Conservation (phyloP, 2,888 invertebrate species). For the Lamellibrachia satsuma region DNA sequence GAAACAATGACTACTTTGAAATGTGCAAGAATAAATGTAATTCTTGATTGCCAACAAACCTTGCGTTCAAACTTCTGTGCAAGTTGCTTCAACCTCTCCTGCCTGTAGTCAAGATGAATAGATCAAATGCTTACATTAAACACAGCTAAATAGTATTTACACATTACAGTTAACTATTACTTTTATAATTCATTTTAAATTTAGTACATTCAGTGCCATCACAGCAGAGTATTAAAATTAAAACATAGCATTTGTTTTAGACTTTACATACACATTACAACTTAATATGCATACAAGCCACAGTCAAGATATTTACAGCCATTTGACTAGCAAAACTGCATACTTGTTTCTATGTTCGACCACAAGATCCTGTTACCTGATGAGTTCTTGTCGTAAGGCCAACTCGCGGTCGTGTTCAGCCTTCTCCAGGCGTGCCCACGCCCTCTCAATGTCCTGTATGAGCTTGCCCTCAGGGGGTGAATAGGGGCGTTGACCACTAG, state of each 20-base stretch:
- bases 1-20: background rate
- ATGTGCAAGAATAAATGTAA: background rate
- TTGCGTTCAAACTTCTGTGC: slow-evolving; percentile 96
- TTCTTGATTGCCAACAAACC: slow-evolving; percentile 43
- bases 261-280: background rate
- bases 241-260: background rate
- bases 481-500: slow-evolving; percentile 73
- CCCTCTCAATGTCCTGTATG: slow-evolving; percentile 93
- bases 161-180: background rate
- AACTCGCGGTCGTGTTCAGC: slow-evolving; percentile 94
- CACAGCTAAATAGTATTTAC: background rate
- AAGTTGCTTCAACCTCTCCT: slow-evolving; percentile 91
- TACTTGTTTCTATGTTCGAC: background rate
- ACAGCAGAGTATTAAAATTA: background rate
- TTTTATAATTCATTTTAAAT: background rate
- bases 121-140: background rate
- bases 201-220: background rate
- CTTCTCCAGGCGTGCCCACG: slow-evolving; percentile 91
- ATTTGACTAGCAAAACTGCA: background rate
- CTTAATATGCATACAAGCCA: too few species aligned
- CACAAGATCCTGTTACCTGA: slow-evolving; percentile 68
- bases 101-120: slow-evolving; percentile 65
- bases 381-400: slow-evolving; percentile 87
- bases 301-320: background rate
- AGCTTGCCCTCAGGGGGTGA: slow-evolving; percentile 77